Percentiles rank a stretch among this genome's conserved stretches.
Conservation (phyloP, 2,888 invertebrate genomes). For the Eupithecia subumbrata region DNA sequence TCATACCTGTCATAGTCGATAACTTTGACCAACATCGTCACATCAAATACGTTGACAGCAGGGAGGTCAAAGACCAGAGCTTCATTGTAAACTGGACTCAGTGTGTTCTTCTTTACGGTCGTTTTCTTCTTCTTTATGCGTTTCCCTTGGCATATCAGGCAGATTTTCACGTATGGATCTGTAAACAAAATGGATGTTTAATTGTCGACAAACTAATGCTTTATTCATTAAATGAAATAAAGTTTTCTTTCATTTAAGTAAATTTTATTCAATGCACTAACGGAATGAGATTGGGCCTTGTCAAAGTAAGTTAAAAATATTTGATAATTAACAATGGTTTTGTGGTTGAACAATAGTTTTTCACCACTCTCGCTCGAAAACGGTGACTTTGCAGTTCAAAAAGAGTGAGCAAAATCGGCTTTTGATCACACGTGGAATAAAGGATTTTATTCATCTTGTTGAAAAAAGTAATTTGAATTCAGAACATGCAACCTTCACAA, state of each 20-base stretch:
- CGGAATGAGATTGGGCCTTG: not conserved
- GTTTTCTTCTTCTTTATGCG: slow-evolving; percentile 97
- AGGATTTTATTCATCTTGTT: too few relatives aligned
- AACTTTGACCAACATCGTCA: slow-evolving; percentile 92
- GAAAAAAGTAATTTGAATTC: too few relatives aligned
- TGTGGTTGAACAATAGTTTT: too few relatives aligned
- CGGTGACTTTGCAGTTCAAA: too few relatives aligned
- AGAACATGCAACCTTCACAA: too few relatives aligned
- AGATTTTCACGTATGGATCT: slow-evolving; percentile 98
- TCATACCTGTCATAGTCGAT: slow-evolving; percentile 94
- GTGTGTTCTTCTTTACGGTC: slow-evolving; percentile 92
- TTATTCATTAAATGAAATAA: not conserved
- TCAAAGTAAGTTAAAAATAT: too few relatives aligned
- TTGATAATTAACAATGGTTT: too few relatives aligned
- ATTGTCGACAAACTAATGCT: not conserved
- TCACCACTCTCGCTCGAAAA: too few relatives aligned
- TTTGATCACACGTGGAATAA: too few relatives aligned
- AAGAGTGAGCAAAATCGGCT: too few relatives aligned
- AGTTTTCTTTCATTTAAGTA: not conserved
- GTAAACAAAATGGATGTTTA: slow-evolving; percentile 15
- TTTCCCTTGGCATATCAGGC: slow-evolving; percentile 93
- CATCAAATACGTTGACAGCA: slow-evolving; percentile 91
- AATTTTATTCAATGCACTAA: too few relatives aligned
- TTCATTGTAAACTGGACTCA: slow-evolving; percentile 96
- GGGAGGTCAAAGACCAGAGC: slow-evolving; percentile 96